Evolutionary conservation across 2,888 invertebrate genomes (phyloP), one percentile per base, ranked within the genome.

Genomic region (Andrena chrysosceles): DNA sequence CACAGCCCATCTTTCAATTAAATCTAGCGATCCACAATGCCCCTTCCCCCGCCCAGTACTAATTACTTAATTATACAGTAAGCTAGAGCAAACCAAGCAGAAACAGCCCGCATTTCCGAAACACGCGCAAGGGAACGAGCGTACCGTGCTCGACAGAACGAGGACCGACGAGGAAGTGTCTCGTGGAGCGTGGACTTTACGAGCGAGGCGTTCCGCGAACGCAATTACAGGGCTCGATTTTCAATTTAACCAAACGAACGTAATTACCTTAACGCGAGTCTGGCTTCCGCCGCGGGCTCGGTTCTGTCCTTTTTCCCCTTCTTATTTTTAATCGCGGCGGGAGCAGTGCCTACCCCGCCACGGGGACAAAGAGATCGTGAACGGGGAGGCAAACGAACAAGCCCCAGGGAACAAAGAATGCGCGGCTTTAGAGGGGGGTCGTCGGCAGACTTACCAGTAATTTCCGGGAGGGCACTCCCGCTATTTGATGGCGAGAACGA

Each of bases 391-490:
- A 29, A 74, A 77, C 33, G 77, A 82, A 69, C 59, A 31, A 66
- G 26, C 60, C 64, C 16, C 23, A 16, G 60, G 48, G 48, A 66
- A 64, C 49, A 60, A 81, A 86, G 81, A 87, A 86, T 77, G 72
- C 33, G 56, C 48, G 72, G 8, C 13, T 52, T 10, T 64, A 66
- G 69, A 59, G 29, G 48, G 73, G 23, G 20, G 63, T 42, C 66
- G 59, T 69, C 64, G 77, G 35, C 56, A 66, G 73, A 77, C 87
- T 85, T 81, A 79, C 42, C 66, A 66, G 74, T 83, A 84, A 85
- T 78, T 85, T 83, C 76, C 80, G 63, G 74, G 33, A 48, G 42
- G 48, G 67, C 63, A 52, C 42, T 48, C 48, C 23, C 33, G 35
- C 33, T 48, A 69, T 83, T 69, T 20, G 68, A 73, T 26, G 59